A percentile compares a stretch with the other conserved stretches of the same genome.
phyloP scores from a whole-genome alignment of 2,888 invertebrate species.

The Lithophane ornitopus region DNA sequence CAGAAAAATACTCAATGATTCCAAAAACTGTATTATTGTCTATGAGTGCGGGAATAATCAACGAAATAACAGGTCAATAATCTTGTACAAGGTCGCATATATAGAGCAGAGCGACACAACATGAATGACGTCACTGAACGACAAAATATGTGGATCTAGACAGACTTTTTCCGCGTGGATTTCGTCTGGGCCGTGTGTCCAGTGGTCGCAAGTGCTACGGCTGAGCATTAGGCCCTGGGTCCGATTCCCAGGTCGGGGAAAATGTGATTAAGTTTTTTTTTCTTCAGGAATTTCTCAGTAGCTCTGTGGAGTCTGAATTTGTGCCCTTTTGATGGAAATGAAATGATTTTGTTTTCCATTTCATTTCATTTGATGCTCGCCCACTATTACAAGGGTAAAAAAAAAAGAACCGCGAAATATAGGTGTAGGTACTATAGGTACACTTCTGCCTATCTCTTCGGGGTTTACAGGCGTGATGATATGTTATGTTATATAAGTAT shows the following conservation, averaged over 20 bases:
- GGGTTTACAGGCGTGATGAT: background rate
- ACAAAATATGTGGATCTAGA: background rate
- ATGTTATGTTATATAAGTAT: background rate
- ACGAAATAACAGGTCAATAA: background rate
- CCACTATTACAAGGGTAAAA: background rate
- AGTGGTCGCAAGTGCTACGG: background rate
- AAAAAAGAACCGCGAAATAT: no score
- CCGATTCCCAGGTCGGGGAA: background rate
- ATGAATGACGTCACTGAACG: slow-evolving; percentile 12
- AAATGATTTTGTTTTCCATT: no score
- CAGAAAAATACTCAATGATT: background rate
- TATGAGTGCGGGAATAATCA: slow-evolving; percentile 7
- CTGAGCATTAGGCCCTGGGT: background rate
- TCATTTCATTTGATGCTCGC: no score
- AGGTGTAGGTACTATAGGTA: no score
- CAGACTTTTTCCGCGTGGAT: background rate
- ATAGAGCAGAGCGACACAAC: background rate
- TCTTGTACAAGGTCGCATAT: background rate
- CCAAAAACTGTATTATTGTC: slow-evolving; percentile 12
- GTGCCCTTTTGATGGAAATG: background rate
- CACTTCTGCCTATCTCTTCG: no score
- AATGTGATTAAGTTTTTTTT: background rate
- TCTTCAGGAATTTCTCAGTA: background rate
- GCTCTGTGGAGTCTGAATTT: background rate
- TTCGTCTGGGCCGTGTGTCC: no score